These are phyloP conservation scores for Lepidocolaptes lacrymiger DNA, from an alignment of 2,797 vertebrate genomes.

Conservation along the genomic window DNA sequence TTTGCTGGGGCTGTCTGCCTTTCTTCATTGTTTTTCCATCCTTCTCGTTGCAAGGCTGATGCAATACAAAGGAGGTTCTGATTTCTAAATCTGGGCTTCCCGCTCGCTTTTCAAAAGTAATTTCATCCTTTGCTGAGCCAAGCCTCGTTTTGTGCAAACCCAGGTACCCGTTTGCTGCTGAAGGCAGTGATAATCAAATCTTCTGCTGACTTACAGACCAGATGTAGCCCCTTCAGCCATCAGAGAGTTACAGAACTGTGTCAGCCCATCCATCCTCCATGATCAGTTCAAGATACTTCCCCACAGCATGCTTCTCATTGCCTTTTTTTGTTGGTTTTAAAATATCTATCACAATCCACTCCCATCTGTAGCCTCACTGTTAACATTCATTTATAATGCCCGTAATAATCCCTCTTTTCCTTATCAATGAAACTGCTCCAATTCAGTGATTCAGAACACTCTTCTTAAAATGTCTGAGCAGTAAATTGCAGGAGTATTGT, in stretches of 20 bases:
- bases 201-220: not conserved
- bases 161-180: not conserved
- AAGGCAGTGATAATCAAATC: not conserved
- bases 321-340: not conserved
- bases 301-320: not conserved
- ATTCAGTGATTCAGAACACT: not conserved
- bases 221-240: not conserved
- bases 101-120: not conserved
- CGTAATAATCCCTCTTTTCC: not conserved
- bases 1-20: not conserved
- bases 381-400: not conserved
- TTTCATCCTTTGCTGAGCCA: not conserved
- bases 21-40: not conserved
- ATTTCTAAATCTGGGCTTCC: not conserved
- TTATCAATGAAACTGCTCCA: not conserved
- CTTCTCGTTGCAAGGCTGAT: not conserved
- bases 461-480: not conserved
- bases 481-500: not conserved
- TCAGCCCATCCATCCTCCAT: not conserved
- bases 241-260: not conserved
- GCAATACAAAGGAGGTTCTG: not conserved
- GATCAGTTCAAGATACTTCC: not conserved
- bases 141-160: not conserved
- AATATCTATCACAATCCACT: not conserved
- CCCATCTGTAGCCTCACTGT: not conserved